Percentiles rank a stretch among this genome's conserved stretches.
Evolutionary conservation across 2,888 invertebrate species (phyloP).

Genomic region (Physocephala rufipes): DNA sequence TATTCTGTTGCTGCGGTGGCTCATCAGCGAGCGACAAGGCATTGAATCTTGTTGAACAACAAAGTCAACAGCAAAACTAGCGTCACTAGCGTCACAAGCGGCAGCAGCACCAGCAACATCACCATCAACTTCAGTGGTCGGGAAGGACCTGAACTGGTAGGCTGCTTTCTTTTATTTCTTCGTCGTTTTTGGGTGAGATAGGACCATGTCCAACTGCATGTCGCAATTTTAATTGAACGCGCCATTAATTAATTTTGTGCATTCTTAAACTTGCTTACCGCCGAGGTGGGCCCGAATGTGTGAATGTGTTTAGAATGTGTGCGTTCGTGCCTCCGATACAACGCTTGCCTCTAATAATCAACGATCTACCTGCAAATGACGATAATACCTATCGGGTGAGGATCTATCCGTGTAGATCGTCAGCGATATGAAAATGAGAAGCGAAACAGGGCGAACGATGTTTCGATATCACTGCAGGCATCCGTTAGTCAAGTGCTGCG

Average conservation of each 20-base stretch:
- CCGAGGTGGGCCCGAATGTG: background rate
- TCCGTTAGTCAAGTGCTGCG: background rate
- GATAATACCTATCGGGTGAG: background rate
- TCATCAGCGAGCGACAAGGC: slow-evolving; percentile 45
- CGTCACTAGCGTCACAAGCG: slow-evolving; percentile 21
- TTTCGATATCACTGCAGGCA: background rate
- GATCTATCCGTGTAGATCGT: slow-evolving; percentile 17
- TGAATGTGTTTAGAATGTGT: background rate
- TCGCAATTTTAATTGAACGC: slow-evolving; percentile 66
- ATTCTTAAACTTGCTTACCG: slow-evolving; percentile 33
- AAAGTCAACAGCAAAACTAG: slow-evolving; percentile 28
- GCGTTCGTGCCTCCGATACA: too few species aligned
- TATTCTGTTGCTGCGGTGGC: slow-evolving; percentile 30
- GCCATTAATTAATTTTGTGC: slow-evolving; percentile 64
- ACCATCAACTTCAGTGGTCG: slow-evolving; percentile 17
- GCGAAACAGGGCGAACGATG: background rate
- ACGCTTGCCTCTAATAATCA: too few species aligned
- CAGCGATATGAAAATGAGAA: slow-evolving; percentile 21
- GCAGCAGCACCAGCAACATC: slow-evolving; percentile 23
- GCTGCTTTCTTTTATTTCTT: background rate
- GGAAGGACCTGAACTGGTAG: background rate
- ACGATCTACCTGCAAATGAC: background rate
- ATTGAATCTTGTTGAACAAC: slow-evolving; percentile 57
- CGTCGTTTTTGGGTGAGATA: slow-evolving; percentile 44
- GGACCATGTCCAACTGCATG: slow-evolving; percentile 60